phyloP scores from a whole-genome alignment of 2,113 vertebrate genomes.

The Bostrychus sinensis region DNA sequence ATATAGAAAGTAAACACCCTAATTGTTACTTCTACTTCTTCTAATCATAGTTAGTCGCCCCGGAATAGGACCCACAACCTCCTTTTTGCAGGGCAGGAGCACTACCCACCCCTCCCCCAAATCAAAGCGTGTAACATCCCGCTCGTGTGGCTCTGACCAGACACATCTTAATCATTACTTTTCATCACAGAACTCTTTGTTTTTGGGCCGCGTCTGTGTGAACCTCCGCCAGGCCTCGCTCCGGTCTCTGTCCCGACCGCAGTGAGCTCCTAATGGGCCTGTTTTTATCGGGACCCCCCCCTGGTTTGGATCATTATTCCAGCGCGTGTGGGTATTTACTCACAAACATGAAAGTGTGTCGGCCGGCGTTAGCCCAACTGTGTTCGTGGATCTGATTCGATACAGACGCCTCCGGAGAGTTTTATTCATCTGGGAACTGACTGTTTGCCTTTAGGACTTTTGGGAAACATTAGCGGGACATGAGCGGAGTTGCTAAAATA shows the following conservation, averaged over 20 bases:
- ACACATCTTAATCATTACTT: too few relatives aligned
- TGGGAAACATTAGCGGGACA: slow-evolving; percentile 31
- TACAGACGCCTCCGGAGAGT: too few relatives aligned
- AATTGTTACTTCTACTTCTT: too few relatives aligned
- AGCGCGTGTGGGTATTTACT: slow-evolving; percentile 36
- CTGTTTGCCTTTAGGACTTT: slow-evolving; percentile 44
- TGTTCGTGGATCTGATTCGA: too few relatives aligned
- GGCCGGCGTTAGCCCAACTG: slow-evolving; percentile 49
- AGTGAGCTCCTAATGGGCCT: slow-evolving; percentile 22
- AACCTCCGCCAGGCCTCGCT: slow-evolving; percentile 27
- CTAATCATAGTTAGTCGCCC: too few relatives aligned
- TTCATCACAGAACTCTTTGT: neutral
- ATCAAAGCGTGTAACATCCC: too few relatives aligned
- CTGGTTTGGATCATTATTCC: slow-evolving; percentile 13
- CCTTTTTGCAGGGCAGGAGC: too few relatives aligned
- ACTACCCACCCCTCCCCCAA: too few relatives aligned
- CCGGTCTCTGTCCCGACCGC: slow-evolving; percentile 33
- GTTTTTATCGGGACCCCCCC: too few relatives aligned
- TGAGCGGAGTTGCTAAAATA: slow-evolving; percentile 1
- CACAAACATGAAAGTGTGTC: slow-evolving; percentile 59
- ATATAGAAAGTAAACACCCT: too few relatives aligned
- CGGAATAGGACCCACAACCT: too few relatives aligned
- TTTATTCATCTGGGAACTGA: slow-evolving; percentile 29
- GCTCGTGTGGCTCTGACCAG: too few relatives aligned
- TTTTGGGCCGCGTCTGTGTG: neutral